Percentiles rank a stretch among this genome's conserved stretches.
phyloP scores from a whole-genome alignment of 2,888 invertebrate species.

The Candidula unifasciata region DNA sequence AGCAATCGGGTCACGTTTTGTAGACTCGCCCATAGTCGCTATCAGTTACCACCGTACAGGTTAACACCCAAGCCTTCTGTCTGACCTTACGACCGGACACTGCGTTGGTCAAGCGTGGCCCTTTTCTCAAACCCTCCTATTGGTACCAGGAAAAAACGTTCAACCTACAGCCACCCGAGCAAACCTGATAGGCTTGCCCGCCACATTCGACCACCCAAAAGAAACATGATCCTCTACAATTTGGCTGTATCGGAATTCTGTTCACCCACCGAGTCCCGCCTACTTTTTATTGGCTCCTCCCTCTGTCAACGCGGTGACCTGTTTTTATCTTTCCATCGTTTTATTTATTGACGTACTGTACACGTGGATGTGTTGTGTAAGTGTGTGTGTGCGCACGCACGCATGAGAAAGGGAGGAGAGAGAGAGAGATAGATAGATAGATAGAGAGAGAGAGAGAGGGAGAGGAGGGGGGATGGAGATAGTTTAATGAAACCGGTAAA shows the following conservation, averaged over 20 bases:
- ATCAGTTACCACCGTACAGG: neutral
- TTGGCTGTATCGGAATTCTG: slow-evolving; percentile 37
- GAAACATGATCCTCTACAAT: slow-evolving; percentile 1
- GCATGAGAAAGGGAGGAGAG: too few relatives aligned
- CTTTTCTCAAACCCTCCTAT: slow-evolving; percentile 11
- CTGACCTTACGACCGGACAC: neutral
- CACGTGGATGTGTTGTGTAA: too few relatives aligned
- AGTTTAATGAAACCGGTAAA: neutral
- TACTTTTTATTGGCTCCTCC: slow-evolving; percentile 29
- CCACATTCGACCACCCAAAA: slow-evolving; percentile 28
- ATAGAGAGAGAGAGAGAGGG: too few relatives aligned
- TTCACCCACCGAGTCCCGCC: slow-evolving; percentile 27
- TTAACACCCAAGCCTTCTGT: neutral
- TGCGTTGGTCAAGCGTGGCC: neutral
- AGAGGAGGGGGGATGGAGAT: too few relatives aligned
- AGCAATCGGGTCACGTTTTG: too few relatives aligned
- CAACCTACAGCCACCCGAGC: slow-evolving; percentile 5
- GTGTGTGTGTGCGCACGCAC: neutral
- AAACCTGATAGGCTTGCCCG: slow-evolving; percentile 22
- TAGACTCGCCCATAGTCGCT: too few relatives aligned
- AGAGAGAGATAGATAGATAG: too few relatives aligned
- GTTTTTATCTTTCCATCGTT: neutral
- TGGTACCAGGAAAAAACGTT: neutral
- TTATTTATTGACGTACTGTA: neutral
- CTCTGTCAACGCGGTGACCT: slow-evolving; percentile 15